Evolutionary conservation across 1,140 invertebrate species (phyloP).

Genomic region (Mactra quadrangularis): DNA sequence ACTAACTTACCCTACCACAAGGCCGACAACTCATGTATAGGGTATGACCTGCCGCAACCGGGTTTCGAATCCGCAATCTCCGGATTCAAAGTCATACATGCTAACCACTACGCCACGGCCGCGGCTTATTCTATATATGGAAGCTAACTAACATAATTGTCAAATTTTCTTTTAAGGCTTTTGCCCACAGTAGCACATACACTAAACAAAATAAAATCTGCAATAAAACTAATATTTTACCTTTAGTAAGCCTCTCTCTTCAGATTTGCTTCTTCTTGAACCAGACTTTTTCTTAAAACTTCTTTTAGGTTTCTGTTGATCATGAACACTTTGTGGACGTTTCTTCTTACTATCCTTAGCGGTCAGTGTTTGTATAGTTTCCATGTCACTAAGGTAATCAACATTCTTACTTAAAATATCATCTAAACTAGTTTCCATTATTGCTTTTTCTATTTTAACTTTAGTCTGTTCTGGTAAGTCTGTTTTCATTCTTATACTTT

Average conservation of each 20-base stretch:
- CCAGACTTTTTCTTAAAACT: constrained; percentile 55
- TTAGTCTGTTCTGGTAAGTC: constrained; percentile 23
- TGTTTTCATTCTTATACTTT: not conserved
- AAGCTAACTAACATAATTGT: too few relatives aligned
- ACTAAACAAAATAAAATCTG: too few relatives aligned
- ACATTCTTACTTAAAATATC: constrained; percentile 67
- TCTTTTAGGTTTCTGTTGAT: constrained; percentile 60
- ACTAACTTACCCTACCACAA: too few relatives aligned
- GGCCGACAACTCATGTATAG: too few relatives aligned
- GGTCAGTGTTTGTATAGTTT: constrained; percentile 24
- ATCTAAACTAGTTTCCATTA: constrained; percentile 64
- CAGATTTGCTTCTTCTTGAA: constrained; percentile 43
- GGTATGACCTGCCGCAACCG: too few relatives aligned
- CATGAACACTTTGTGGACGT: constrained; percentile 51
- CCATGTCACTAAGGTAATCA: constrained; percentile 68
- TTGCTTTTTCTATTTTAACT: constrained; percentile 5
- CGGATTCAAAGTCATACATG: too few relatives aligned
- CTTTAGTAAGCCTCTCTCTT: constrained; percentile 51
- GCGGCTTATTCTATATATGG: too few relatives aligned
- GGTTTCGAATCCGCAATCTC: too few relatives aligned
- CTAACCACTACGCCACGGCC: too few relatives aligned
- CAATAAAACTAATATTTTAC: constrained; percentile 11
- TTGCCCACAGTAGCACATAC: too few relatives aligned
- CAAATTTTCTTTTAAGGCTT: too few relatives aligned
- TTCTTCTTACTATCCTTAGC: constrained; percentile 32